phyloP scores from a whole-genome alignment of 2,113 vertebrate species.

The Oncorhynchus keta region DNA sequence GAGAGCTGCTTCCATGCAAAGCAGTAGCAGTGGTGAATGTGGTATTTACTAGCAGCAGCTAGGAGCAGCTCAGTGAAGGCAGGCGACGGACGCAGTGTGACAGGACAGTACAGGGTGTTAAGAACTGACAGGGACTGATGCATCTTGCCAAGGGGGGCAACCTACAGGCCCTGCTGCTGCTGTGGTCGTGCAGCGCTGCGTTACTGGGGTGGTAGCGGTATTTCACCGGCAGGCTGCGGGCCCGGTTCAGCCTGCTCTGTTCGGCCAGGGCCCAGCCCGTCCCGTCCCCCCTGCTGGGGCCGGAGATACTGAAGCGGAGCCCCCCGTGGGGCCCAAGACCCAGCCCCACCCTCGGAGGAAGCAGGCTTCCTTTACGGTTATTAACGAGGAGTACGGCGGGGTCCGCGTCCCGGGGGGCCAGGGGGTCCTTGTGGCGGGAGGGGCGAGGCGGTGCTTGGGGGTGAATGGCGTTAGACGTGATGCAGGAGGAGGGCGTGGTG shows the following conservation, averaged over 20 bases:
- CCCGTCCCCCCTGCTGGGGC: constrained; percentile 68
- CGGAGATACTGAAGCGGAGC: constrained; percentile 74
- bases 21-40: constrained; percentile 29
- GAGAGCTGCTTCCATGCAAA: constrained; percentile 46
- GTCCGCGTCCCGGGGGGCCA: constrained; percentile 54
- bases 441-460: constrained; percentile 73
- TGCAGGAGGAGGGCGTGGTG: constrained; percentile 54
- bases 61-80: constrained; percentile 53
- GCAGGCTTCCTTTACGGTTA: constrained; percentile 87
- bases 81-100: constrained; percentile 34
- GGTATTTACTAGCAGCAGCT: neutral
- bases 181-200: constrained; percentile 71
- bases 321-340: constrained; percentile 35
- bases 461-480: constrained; percentile 58
- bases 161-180: constrained; percentile 76
- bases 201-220: constrained; percentile 76
- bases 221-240: constrained; percentile 84
- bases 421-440: constrained; percentile 72
- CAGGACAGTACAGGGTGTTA: constrained; percentile 29
- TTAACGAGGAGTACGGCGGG: constrained; percentile 79
- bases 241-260: constrained; percentile 78
- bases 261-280: constrained; percentile 55
- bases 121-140: constrained; percentile 71
- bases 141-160: constrained; percentile 74
- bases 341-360: constrained; percentile 54